Evolutionary conservation across 2,797 vertebrate species (phyloP).

Genomic region (Spondyliosoma cantharus): DNA sequence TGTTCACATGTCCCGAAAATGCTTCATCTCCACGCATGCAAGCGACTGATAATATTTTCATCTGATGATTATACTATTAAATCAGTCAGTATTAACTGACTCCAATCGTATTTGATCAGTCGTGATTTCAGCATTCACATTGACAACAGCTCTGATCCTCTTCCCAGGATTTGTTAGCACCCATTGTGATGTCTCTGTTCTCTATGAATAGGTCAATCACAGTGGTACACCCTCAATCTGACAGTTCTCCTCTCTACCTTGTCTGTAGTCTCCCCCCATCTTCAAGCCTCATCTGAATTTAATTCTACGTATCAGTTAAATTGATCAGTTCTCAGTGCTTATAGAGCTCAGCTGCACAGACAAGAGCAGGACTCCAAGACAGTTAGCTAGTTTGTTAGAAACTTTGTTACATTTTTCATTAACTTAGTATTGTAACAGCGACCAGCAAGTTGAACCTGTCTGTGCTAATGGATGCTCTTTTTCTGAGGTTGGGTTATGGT

Average conservation of each 20-base stretch:
- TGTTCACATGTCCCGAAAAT: background rate
- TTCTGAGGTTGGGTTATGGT: too few species aligned
- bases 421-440: too few species aligned
- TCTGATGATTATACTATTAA: background rate
- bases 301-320: background rate
- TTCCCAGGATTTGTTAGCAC: background rate
- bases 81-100: background rate
- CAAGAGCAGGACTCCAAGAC: background rate
- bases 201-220: conserved; percentile 8
- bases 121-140: background rate
- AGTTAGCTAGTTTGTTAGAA: too few species aligned
- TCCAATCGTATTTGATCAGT: background rate
- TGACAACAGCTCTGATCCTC: background rate
- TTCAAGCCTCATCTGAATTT: background rate
- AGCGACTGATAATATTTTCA: background rate
- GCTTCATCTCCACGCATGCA: background rate
- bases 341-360: background rate
- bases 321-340: background rate
- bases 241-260: background rate
- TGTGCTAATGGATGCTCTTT: too few species aligned
- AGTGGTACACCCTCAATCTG: background rate
- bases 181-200: background rate
- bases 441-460: too few species aligned
- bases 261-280: background rate
- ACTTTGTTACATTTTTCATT: too few species aligned